Evolutionary conservation across 2,797 vertebrate species (phyloP).

Genomic region (Setipinna tenuifilis): DNA sequence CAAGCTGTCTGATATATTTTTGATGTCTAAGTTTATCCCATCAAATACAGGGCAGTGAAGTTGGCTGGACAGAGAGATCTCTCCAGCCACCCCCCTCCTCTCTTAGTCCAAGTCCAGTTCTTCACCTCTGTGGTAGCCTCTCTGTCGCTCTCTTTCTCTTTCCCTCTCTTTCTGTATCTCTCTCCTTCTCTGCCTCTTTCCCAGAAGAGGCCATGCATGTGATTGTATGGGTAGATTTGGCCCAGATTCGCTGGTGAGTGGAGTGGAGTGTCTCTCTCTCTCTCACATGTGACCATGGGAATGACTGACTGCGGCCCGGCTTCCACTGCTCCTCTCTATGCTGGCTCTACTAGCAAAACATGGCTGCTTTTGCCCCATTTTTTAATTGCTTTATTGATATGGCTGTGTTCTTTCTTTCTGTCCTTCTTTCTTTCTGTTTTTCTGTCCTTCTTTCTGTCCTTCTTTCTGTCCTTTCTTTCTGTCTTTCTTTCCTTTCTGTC

Average conservation of each 20-base stretch:
- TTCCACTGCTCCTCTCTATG: not conserved
- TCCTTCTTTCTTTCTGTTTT: too few species aligned
- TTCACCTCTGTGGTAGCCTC: too few species aligned
- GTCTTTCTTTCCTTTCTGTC: not conserved
- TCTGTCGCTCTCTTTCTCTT: not conserved
- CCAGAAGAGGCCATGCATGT: constrained; percentile 35
- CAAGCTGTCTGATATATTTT: constrained; percentile 9
- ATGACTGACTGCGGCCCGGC: constrained; percentile 23
- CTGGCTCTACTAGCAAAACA: not conserved
- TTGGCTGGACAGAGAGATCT: not conserved
- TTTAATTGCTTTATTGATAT: too few species aligned
- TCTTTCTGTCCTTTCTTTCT: not conserved
- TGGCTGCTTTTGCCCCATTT: too few species aligned
- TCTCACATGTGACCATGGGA: constrained; percentile 28
- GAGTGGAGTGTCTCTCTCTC: not conserved
- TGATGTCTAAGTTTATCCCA: constrained; percentile 21
- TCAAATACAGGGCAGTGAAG: not conserved
- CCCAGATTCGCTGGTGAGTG: constrained; percentile 46
- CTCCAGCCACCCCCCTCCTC: not conserved
- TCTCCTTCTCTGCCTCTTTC: not conserved
- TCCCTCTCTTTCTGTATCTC: constrained; percentile 22
- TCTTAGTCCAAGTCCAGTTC: not conserved
- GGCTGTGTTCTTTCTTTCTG: not conserved
- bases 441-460: not conserved
- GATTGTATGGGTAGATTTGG: constrained; percentile 39